These are phyloP conservation scores for Phycodurus eques DNA, from an alignment of 2,113 vertebrate species.

Conservation along the genomic window DNA sequence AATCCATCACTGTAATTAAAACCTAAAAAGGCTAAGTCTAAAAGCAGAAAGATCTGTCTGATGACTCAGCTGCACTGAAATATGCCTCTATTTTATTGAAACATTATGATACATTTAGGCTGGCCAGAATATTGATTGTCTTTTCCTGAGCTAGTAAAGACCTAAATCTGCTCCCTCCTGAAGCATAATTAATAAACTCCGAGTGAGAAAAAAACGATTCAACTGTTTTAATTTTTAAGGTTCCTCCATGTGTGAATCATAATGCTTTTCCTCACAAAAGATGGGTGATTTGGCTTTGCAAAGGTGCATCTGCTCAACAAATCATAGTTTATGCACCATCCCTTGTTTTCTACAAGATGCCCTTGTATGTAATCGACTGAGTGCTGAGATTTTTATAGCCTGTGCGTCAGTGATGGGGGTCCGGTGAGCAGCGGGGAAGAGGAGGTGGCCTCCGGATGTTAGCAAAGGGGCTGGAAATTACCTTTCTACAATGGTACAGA, in stretches of 20 bases:
- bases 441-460: constrained; percentile 28
- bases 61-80: not conserved
- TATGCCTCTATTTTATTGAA: constrained; percentile 18
- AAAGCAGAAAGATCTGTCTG: constrained; percentile 10
- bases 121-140: constrained; percentile 25
- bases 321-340: constrained; percentile 20
- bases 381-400: constrained; percentile 16
- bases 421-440: constrained; percentile 15
- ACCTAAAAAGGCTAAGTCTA: not conserved
- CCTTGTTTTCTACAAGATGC: constrained; percentile 18
- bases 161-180: constrained; percentile 8
- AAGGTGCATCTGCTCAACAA: not conserved
- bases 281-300: not conserved
- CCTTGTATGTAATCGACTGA: constrained; percentile 27
- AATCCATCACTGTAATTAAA: too few species aligned
- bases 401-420: constrained; percentile 21
- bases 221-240: not conserved
- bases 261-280: not conserved
- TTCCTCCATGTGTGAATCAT: not conserved
- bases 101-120: constrained; percentile 31
- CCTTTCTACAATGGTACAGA: constrained; percentile 22
- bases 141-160: constrained; percentile 25
- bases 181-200: not conserved
- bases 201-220: not conserved
- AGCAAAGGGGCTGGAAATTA: constrained; percentile 38